These are phyloP conservation scores for Etheostoma cragini DNA, from an alignment of 2,113 vertebrate genomes.

Conservation along the genomic window DNA sequence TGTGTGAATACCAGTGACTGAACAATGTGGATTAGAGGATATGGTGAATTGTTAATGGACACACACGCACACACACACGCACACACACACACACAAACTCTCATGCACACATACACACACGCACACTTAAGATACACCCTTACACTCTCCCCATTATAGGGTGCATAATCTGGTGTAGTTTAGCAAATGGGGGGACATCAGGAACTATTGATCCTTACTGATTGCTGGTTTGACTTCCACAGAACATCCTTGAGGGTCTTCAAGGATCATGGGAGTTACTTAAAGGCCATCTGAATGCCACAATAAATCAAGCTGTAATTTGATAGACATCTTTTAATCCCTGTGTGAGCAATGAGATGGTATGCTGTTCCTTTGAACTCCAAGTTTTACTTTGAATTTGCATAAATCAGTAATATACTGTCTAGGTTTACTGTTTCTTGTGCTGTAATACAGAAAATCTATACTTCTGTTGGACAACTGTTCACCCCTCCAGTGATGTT, in stretches of 20 bases:
- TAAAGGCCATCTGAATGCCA: conserved; percentile 59
- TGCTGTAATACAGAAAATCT: not conserved
- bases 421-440: not conserved
- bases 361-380: conserved; percentile 16
- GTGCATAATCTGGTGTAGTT: conserved; percentile 26
- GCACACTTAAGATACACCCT: not conserved
- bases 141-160: conserved; percentile 5
- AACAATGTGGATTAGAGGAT: not conserved
- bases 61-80: not conserved
- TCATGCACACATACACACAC: not conserved
- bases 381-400: conserved; percentile 24
- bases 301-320: conserved; percentile 49
- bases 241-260: conserved; percentile 28
- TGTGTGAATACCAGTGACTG: not conserved
- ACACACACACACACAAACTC: not conserved
- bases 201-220: conserved; percentile 51
- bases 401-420: conserved; percentile 23
- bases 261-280: conserved; percentile 39
- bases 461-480: not conserved
- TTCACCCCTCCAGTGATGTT: not conserved
- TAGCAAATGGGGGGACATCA: conserved; percentile 37
- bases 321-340: conserved; percentile 38
- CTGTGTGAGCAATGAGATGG: conserved; percentile 23
- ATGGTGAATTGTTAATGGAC: conserved; percentile 16
- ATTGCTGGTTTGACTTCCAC: conserved; percentile 59